phyloP scores from a whole-genome alignment of 2,888 invertebrate genomes.

The Drosophila borborema region DNA sequence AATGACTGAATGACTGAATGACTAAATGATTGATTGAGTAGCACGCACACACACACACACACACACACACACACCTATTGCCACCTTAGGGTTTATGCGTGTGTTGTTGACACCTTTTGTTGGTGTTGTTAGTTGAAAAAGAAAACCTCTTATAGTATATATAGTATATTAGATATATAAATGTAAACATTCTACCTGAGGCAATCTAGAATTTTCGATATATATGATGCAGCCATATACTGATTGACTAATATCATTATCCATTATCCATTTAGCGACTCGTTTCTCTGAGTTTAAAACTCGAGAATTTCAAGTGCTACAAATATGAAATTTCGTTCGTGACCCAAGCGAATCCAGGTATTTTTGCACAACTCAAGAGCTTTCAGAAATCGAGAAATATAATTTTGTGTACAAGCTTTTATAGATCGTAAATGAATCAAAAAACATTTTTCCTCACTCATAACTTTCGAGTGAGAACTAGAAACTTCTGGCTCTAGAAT shows the following conservation, averaged over 20 bases:
- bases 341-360: too few species aligned
- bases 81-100: constrained; percentile 28
- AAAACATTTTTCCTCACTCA: neutral
- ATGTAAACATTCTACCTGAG: neutral
- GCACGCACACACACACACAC: constrained; percentile 12
- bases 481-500: neutral
- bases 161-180: neutral
- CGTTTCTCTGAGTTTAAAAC: neutral
- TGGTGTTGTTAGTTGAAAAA: constrained; percentile 28
- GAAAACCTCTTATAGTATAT: neutral
- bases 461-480: neutral
- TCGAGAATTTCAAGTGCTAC: neutral
- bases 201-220: too few species aligned
- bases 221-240: too few species aligned
- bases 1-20: constrained; percentile 40
- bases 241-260: too few species aligned
- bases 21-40: constrained; percentile 14
- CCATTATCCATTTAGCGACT: too few species aligned
- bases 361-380: neutral
- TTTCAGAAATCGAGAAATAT: neutral
- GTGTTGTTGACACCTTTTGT: constrained; percentile 75
- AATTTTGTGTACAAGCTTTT: neutral
- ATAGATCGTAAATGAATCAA: fast-evolving
- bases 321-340: neutral
- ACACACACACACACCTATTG: constrained; percentile 18